Percentiles rank a stretch among this genome's conserved stretches.
These are phyloP conservation scores for Drosophila glabriapex DNA, from an alignment of 2,888 invertebrate genomes.

Conservation along the genomic window DNA sequence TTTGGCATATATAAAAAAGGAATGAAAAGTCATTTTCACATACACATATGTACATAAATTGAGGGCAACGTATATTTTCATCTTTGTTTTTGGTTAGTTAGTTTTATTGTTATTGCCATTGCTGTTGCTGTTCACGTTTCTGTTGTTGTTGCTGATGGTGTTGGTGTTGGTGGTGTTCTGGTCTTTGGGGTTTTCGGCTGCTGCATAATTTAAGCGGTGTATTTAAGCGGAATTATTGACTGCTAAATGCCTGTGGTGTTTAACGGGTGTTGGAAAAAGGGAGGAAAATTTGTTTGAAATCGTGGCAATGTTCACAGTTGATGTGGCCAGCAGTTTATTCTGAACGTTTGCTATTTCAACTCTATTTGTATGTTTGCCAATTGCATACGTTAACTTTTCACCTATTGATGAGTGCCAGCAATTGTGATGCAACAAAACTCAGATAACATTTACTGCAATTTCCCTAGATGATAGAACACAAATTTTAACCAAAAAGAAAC, in stretches of 20 bases:
- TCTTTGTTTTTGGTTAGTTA: conserved; percentile 50
- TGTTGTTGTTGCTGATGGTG: conserved; percentile 24
- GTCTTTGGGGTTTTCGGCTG: conserved; percentile 36
- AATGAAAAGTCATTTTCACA: conserved; percentile 65
- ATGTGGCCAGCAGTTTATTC: conserved; percentile 1
- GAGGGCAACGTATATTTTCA: conserved; percentile 37
- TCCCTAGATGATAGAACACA: background rate
- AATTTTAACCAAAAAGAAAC: background rate
- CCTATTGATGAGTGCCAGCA: background rate
- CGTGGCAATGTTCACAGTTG: conserved; percentile 8
- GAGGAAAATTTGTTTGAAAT: background rate
- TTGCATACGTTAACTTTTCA: conserved; percentile 8
- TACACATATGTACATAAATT: conserved; percentile 20
- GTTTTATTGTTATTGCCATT: conserved; percentile 40
- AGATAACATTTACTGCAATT: background rate
- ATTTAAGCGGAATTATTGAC: conserved; percentile 80
- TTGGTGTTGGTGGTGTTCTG: conserved; percentile 1
- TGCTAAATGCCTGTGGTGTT: conserved; percentile 49
- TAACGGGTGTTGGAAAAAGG: conserved; percentile 2
- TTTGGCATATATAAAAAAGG: conserved; percentile 40
- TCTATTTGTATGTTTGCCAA: conserved; percentile 2
- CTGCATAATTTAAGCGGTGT: conserved; percentile 73
- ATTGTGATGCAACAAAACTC: conserved; percentile 3
- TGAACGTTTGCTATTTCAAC: conserved; percentile 16
- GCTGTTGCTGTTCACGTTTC: conserved; percentile 16